Evolutionary conservation across 2,797 vertebrate genomes (phyloP), one percentile per base, ranked within the genome.

Genomic region (Etheostoma nigrum): DNA sequence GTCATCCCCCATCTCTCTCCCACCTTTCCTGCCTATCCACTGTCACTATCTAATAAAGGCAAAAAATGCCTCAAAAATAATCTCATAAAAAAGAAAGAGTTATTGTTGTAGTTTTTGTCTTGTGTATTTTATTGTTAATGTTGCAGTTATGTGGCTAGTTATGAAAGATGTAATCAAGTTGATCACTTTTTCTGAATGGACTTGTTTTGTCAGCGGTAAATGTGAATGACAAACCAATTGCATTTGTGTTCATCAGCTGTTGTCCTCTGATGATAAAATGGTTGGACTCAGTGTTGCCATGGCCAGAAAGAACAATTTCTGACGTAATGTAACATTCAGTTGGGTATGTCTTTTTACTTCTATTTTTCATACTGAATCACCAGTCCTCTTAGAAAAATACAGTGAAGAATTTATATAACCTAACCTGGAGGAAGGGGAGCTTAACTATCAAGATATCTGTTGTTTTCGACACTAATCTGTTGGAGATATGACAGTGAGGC

Each of bases 401-500:
- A 66, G 3, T 40, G 10, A 40, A 40, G 36, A 11, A 40, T 40
- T 40, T 23, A 79, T 57, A 79, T 76, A 61, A 74, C 27, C 66
- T 68, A 45, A 64, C 66, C 52, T 36, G 54, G 49, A 68, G 60
- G 73, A 73, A 8, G 45, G 48, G 77, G 74, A 81, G 77, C 70
- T 84, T 85, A 82, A 74, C 74, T 79, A 71, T 79, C 64, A 90
- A 86, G 83, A 87, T 83, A 73, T 88, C 75, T 81, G 76, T 87
- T 89, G 78, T 92, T 91, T 90, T 91, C 76, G 27, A 90, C 79
- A 84, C 84, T 87, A 90, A 90, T 90, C 83, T 91, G 81, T 79
- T 63, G 69, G 81, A 86, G 89, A 94, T 91, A 91, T 93, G 91
- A 92, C 92, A 91, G 91, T 88, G 86, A 90, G 88, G 92, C 86